These are phyloP conservation scores for Euura saliciscinereae DNA, from an alignment of 1,140 invertebrate species.

Conservation along the genomic window DNA sequence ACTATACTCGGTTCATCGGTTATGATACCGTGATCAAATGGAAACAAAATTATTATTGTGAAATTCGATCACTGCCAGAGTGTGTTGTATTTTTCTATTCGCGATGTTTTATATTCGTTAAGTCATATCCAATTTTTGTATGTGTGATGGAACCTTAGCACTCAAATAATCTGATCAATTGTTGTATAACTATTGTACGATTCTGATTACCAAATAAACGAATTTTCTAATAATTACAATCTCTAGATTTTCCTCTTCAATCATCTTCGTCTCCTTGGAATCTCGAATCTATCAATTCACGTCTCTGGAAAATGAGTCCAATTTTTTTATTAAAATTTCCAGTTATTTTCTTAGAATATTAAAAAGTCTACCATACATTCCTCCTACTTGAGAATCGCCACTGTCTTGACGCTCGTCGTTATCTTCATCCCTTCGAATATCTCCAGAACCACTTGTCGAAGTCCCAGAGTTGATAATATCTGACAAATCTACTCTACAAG, in stretches of 20 bases:
- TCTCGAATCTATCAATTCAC: no score
- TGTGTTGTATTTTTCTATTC: conserved; percentile 4
- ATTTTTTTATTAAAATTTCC: neutral
- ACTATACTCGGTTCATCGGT: neutral
- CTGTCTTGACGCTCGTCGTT: neutral
- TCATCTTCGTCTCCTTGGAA: neutral
- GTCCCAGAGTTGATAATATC: conserved; percentile 8
- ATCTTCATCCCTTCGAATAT: neutral
- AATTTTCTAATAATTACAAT: conserved; percentile 45
- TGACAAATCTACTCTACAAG: neutral
- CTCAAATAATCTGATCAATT: neutral
- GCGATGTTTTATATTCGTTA: neutral
- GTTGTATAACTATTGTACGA: conserved; percentile 40
- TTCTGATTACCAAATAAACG: conserved; percentile 45
- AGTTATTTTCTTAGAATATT: neutral
- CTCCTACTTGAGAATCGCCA: neutral
- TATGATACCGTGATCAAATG: neutral
- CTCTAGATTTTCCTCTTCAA: neutral
- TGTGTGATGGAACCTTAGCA: conserved; percentile 3
- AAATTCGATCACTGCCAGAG: neutral
- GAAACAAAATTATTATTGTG: neutral
- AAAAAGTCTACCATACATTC: no score
- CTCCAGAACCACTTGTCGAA: neutral
- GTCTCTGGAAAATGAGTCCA: neutral
- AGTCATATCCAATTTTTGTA: neutral